These are phyloP conservation scores for Drosophila putrida DNA, from an alignment of 2,888 invertebrate genomes.

Conservation along the genomic window DNA sequence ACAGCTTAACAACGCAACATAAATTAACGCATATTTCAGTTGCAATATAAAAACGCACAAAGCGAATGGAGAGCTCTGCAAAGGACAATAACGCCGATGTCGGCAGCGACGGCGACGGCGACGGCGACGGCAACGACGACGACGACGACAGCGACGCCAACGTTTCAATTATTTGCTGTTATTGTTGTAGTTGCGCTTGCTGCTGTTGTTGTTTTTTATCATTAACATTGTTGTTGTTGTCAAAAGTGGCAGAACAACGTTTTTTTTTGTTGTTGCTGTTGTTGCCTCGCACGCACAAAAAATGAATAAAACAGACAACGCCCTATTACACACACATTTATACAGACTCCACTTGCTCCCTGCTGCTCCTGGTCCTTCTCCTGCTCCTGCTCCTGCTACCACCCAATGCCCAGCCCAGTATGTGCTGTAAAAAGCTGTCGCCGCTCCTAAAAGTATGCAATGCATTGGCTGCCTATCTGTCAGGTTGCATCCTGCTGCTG, in stretches of 20 bases:
- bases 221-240: slow-evolving; percentile 77
- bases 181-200: slow-evolving; percentile 35
- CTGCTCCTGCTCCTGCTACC: neutral
- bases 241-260: slow-evolving; percentile 70
- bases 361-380: neutral
- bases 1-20: slow-evolving; percentile 68
- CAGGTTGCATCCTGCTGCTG: slow-evolving; percentile 50
- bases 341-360: slow-evolving; percentile 3
- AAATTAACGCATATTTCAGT: slow-evolving; percentile 79
- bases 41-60: slow-evolving; percentile 79
- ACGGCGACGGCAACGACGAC: slow-evolving; percentile 31
- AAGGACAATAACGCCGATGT: slow-evolving; percentile 37
- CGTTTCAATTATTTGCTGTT: slow-evolving; percentile 75
- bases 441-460: slow-evolving; percentile 77
- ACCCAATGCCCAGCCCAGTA: slow-evolving; percentile 10
- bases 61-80: slow-evolving; percentile 65
- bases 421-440: slow-evolving; percentile 70
- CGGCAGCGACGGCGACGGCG: slow-evolving; percentile 28
- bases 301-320: slow-evolving; percentile 79
- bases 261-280: slow-evolving; percentile 38
- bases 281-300: slow-evolving; percentile 71
- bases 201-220: slow-evolving; percentile 57
- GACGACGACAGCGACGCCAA: slow-evolving; percentile 51
- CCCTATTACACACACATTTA: slow-evolving; percentile 54
- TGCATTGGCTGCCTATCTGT: slow-evolving; percentile 74